Conservation (phyloP, 2,888 invertebrate genomes). For the Diarsia mendica region DNA sequence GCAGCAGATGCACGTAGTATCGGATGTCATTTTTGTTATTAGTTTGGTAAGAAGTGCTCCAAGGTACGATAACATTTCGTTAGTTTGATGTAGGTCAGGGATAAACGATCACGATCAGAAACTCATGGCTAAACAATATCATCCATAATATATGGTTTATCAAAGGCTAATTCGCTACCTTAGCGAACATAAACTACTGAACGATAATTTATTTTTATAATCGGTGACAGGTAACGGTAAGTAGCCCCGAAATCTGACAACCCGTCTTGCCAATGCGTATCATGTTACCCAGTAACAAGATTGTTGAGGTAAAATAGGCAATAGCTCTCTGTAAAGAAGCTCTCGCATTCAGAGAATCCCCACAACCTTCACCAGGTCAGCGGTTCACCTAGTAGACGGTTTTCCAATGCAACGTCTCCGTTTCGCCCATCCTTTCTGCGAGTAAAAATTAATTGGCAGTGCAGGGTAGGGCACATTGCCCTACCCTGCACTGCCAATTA, state of each 20-base stretch:
- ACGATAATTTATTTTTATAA: not conserved
- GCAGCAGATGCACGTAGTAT: conserved; percentile 34
- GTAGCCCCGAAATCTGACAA: not conserved
- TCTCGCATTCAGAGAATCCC: too few relatives aligned
- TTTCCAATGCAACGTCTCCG: too few relatives aligned
- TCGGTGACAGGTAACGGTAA: not conserved
- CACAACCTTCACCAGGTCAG: too few relatives aligned
- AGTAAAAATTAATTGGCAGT: too few relatives aligned
- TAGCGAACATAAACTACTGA: not conserved
- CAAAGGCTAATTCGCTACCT: not conserved
- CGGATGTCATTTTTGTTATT: conserved; percentile 22
- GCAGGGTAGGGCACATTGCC: too few relatives aligned
- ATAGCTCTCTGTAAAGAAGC: not conserved
- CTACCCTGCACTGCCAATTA: too few relatives aligned
- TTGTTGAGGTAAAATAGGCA: too few relatives aligned
- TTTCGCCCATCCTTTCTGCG: too few relatives aligned
- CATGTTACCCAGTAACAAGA: not conserved
- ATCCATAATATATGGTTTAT: not conserved
- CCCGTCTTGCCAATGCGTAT: not conserved
- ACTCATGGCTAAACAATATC: not conserved
- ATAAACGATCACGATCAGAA: not conserved
- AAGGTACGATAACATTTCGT: not conserved
- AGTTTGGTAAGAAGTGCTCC: not conserved
- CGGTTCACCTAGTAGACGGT: too few relatives aligned
- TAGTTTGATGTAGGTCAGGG: not conserved